These are phyloP conservation scores for Lepus oiostolus DNA, from an alignment of 2,797 vertebrate species.

Conservation along the genomic window DNA sequence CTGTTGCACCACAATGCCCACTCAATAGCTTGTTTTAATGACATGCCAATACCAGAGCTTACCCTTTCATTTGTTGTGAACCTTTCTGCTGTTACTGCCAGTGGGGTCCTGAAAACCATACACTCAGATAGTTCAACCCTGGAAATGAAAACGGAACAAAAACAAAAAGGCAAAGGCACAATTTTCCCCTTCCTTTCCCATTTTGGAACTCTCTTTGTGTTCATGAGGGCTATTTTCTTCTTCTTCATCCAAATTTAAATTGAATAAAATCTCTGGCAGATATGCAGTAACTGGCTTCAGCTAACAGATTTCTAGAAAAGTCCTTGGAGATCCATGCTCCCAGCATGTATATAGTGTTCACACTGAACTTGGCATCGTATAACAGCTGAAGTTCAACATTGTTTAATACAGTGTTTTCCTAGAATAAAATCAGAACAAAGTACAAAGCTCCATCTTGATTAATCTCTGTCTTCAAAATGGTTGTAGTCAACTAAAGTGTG, in stretches of 20 bases:
- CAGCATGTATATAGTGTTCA: not conserved
- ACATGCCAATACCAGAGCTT: not conserved
- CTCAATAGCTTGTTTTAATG: not conserved
- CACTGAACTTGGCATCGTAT: not conserved
- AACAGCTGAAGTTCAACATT: not conserved
- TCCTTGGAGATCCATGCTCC: not conserved
- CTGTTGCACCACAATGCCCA: too few species aligned
- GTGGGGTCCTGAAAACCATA: not conserved
- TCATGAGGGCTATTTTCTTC: not conserved
- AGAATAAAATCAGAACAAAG: constrained; percentile 30
- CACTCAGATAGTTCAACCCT: not conserved
- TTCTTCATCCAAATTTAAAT: not conserved
- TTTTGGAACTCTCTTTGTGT: not conserved
- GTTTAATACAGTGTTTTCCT: not conserved
- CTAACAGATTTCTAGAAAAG: not conserved
- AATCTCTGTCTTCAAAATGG: not conserved
- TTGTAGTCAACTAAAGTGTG: not conserved
- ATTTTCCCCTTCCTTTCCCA: not conserved
- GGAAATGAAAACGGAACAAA: not conserved
- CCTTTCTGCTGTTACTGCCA: not conserved
- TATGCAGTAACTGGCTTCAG: not conserved
- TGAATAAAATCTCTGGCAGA: not conserved
- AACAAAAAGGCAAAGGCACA: not conserved
- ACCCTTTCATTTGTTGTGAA: not conserved
- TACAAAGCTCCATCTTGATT: not conserved